Base-by-base conservation (phyloP, 2,888 invertebrate species). In the Lasioglossum vierecki region DNA sequence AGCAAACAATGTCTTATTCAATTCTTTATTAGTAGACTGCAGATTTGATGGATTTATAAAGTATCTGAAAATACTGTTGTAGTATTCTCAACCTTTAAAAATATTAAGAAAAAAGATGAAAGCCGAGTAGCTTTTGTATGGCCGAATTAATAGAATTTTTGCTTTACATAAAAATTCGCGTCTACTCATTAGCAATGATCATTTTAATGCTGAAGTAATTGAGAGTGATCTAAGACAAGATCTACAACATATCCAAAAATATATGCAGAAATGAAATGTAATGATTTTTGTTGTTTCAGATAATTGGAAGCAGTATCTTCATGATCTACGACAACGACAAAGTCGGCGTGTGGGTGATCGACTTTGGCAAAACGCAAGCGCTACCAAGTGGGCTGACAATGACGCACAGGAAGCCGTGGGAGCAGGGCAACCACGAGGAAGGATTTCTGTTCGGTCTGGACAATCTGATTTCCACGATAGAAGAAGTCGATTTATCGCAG, bases 371-470 rank as follows among this genome's bases (percentile, higher is more conserved):
- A 94, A 98, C 99, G 0, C 96, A 97, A 79, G 96, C 96, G 78
- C 95, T 99, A 73, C 97, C 98, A 0, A 96, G 97, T 39, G 97
- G 97, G 15, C 91, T 96, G 41, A 95, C 95, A 76, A 96, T 99
- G 26, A 97, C 97, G 89, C 99, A 99, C 94, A 96, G 98, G 81
- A 96, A 96, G 11, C 96, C 97, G 22, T 99, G 99, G 99, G 94
- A 96, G 84, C 97, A 98, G 89, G 99, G 99, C n/a, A 99, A 99
- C 95, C 98, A 98, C 93, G 99, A 99, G 95, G 99, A 99, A 95
- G 99, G 99, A 11, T 98, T 99, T 92, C 96, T 99, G 41, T 97
- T 96, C 91, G 99, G 99, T 80, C 96, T 99, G 91, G 99, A 99
- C 95, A 98, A 98, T 95, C 96, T 99, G 87, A 98, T 99, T 92